Evolutionary conservation across 2,113 vertebrate species (phyloP).

Genomic region (Puma concolor): DNA sequence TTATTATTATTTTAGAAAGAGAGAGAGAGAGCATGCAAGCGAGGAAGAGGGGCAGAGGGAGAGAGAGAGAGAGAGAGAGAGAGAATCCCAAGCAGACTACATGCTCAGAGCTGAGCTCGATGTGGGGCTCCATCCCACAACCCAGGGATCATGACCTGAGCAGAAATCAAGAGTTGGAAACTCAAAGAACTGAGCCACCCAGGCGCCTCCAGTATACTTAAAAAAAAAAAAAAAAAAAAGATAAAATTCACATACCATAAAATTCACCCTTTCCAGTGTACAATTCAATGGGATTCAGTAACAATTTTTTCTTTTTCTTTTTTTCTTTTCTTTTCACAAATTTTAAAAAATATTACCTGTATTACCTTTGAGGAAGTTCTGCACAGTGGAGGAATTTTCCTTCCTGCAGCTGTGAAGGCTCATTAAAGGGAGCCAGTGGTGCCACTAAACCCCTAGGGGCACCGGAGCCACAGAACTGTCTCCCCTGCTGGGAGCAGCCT

Average conservation of each 20-base stretch:
- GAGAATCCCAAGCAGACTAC: too few relatives aligned
- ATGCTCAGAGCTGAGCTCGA: too few relatives aligned
- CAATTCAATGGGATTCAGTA: neutral
- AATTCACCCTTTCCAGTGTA: neutral
- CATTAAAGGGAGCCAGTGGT: rapidly evolving
- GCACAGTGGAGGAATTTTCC: neutral
- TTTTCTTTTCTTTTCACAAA: too few relatives aligned
- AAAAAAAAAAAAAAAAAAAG: neutral
- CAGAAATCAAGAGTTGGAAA: too few relatives aligned
- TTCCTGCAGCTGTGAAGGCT: neutral
- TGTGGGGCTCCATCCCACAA: too few relatives aligned
- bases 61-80: too few relatives aligned
- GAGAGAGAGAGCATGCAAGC: too few relatives aligned
- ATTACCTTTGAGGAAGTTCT: neutral
- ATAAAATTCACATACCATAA: neutral
- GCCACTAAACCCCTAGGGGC: neutral
- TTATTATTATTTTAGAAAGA: too few relatives aligned
- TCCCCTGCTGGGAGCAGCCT: conserved; percentile 2
- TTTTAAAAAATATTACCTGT: neutral
- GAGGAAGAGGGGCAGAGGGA: too few relatives aligned
- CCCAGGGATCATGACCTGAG: too few relatives aligned
- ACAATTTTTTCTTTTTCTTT: neutral
- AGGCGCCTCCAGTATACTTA: neutral
- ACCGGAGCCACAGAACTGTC: neutral
- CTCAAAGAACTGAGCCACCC: too few relatives aligned